A percentile compares a stretch with the other conserved stretches of the same genome.
Evolutionary conservation across 2,113 vertebrate species (phyloP).

Genomic region (Pampusana beccarii): DNA sequence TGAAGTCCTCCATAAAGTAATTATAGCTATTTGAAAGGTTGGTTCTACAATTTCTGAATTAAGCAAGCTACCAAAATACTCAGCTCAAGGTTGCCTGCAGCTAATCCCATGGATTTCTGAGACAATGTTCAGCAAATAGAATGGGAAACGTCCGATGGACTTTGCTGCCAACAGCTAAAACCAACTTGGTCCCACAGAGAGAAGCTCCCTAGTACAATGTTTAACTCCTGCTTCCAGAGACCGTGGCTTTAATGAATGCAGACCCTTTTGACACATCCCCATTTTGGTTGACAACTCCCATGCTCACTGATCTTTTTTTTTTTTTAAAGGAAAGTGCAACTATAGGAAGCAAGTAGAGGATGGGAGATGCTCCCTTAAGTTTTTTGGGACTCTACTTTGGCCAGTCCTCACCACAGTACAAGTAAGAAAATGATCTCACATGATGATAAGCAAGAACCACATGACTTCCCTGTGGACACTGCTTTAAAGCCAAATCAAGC

Average conservation of each 20-base stretch:
- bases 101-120: neutral
- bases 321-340: neutral
- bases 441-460: neutral
- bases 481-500: neutral
- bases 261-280: neutral
- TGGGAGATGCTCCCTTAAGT: neutral
- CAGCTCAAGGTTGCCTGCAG: neutral
- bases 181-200: neutral
- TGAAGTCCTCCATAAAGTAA: constrained; percentile 49
- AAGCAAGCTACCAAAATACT: constrained; percentile 28
- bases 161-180: neutral
- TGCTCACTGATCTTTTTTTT: neutral
- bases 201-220: neutral
- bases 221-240: neutral
- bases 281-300: neutral
- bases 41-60: constrained; percentile 57
- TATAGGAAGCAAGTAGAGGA: neutral
- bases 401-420: neutral
- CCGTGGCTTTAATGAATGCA: neutral
- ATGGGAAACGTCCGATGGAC: neutral
- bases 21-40: constrained; percentile 54
- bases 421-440: neutral
- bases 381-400: neutral
- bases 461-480: neutral
- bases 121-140: neutral